These are phyloP conservation scores for Glareola pratincola DNA, from an alignment of 2,113 vertebrate species.

Conservation along the genomic window DNA sequence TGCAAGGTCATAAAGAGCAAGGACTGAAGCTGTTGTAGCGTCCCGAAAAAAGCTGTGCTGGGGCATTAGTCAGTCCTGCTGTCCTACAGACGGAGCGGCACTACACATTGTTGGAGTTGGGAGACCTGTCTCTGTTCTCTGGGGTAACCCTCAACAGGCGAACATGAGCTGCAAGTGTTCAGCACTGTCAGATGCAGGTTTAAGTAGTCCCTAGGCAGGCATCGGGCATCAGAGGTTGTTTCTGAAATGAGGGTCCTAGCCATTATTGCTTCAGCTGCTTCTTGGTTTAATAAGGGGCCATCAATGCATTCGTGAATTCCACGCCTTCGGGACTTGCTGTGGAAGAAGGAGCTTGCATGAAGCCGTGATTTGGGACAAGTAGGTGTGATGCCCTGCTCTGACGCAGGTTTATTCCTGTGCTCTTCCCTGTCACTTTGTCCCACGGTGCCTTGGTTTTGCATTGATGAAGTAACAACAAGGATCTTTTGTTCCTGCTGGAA, in stretches of 20 bases:
- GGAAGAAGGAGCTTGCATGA: not conserved
- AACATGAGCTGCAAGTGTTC: not conserved
- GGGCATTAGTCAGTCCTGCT: not conserved
- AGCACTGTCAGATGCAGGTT: not conserved
- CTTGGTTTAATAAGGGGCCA: not conserved
- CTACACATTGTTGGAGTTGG: rapidly evolving
- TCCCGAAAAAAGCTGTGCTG: not conserved
- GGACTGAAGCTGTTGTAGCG: not conserved
- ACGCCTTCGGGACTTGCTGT: not conserved
- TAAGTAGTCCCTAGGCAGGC: not conserved
- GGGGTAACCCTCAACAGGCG: not conserved
- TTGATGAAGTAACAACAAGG: rapidly evolving
- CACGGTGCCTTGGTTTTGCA: not conserved
- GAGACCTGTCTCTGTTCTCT: not conserved
- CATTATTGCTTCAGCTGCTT: not conserved
- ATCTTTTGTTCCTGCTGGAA: not conserved
- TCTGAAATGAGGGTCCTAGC: not conserved
- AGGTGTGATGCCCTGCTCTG: not conserved
- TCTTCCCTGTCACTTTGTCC: not conserved
- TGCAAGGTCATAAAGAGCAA: not conserved
- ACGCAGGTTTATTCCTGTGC: not conserved
- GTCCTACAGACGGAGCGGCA: not conserved
- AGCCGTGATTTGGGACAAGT: rapidly evolving
- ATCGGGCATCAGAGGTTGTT: not conserved
- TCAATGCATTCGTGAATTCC: no score